phyloP scores from a whole-genome alignment of 2,113 vertebrate genomes.

The Alosa alosa region DNA sequence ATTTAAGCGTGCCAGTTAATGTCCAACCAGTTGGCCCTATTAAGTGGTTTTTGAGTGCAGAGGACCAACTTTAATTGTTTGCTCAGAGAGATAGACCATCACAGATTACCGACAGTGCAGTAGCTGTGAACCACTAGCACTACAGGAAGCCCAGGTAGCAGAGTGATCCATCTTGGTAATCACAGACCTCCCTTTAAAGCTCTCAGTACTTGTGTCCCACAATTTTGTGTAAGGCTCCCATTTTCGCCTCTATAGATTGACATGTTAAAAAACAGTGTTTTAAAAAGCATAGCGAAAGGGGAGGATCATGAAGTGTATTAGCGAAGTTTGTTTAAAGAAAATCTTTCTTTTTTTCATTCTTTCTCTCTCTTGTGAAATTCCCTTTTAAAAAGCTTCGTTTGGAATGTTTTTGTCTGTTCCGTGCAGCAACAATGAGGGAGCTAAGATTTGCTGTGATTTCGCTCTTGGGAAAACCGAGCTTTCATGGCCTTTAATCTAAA shows the following conservation, averaged over 20 bases:
- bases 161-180: not conserved
- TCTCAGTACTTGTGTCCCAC: not conserved
- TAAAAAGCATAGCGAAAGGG: not conserved
- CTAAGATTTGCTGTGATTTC: slow-evolving; percentile 12
- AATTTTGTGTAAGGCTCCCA: not conserved
- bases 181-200: not conserved
- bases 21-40: slow-evolving; percentile 53
- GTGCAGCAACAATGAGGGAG: not conserved
- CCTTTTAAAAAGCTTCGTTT: not conserved
- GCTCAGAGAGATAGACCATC: slow-evolving; percentile 63
- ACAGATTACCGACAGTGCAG: slow-evolving; percentile 51
- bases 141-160: not conserved
- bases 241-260: not conserved
- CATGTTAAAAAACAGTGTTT: not conserved
- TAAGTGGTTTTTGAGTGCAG: slow-evolving; percentile 61
- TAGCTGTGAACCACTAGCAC: slow-evolving; percentile 27
- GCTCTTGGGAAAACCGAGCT: not conserved
- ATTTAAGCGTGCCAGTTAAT: slow-evolving; percentile 66
- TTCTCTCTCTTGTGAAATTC: not conserved
- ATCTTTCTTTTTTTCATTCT: not conserved
- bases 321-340: slow-evolving; percentile 23
- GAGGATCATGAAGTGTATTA: not conserved
- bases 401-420: not conserved
- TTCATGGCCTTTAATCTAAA: slow-evolving; percentile 16
- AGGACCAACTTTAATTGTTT: slow-evolving; percentile 70